These are phyloP conservation scores for Dicycla oo DNA, from an alignment of 2,888 invertebrate species.

Conservation along the genomic window DNA sequence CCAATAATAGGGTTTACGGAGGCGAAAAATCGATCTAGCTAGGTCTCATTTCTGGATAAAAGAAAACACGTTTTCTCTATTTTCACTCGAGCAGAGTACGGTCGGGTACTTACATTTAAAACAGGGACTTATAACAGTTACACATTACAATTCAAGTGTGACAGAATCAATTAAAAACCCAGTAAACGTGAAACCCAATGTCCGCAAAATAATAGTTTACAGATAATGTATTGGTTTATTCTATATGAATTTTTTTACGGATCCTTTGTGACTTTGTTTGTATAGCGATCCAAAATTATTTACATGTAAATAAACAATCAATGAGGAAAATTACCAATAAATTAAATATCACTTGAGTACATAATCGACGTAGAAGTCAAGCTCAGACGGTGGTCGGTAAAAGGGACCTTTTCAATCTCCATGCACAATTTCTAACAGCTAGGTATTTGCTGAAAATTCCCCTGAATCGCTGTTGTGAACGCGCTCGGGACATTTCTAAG, in stretches of 20 bases:
- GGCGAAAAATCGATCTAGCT: no score
- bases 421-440: conserved; percentile 41
- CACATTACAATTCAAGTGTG: no score
- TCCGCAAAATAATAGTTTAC: not conserved
- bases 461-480: conserved; percentile 44
- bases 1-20: no score
- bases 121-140: no score
- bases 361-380: not conserved
- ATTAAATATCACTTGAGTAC: not conserved
- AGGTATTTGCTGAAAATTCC: conserved; percentile 43
- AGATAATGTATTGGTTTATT: no score
- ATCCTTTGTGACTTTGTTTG: not conserved
- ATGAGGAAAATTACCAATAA: conserved; percentile 10
- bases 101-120: no score
- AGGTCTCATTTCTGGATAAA: no score
- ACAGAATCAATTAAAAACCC: not conserved
- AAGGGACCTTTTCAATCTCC: conserved; percentile 38
- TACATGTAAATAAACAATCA: not conserved
- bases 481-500: conserved; percentile 42
- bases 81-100: no score
- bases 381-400: conserved; percentile 10
- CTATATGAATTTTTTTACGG: no score
- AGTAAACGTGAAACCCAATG: not conserved
- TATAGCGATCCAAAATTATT: not conserved
- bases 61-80: no score